These are phyloP conservation scores for Mormyrops attenuatus DNA, from an alignment of 2,797 vertebrate genomes.

Conservation along the genomic window DNA sequence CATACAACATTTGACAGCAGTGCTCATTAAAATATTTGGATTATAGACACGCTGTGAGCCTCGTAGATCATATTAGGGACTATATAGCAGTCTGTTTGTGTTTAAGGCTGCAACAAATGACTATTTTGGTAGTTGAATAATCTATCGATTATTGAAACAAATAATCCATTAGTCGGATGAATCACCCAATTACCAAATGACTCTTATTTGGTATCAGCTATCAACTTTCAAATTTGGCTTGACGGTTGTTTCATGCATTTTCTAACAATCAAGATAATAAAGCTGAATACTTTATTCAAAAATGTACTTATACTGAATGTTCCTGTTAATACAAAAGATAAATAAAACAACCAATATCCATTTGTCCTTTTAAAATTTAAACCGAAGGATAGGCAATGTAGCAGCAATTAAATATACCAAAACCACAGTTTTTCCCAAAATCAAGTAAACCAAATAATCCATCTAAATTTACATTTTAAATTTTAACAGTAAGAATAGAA, in stretches of 20 bases:
- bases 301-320: not conserved
- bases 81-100: not conserved
- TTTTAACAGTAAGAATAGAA: not conserved
- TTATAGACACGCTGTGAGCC: not conserved
- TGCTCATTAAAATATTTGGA: not conserved
- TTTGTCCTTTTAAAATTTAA: not conserved
- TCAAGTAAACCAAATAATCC: not conserved
- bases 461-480: not conserved
- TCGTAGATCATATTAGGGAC: not conserved
- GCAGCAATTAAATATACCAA: not conserved
- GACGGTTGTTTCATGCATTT: not conserved
- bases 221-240: not conserved
- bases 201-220: not conserved
- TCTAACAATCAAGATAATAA: not conserved
- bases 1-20: not conserved
- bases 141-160: not conserved
- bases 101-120: not conserved
- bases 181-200: not conserved
- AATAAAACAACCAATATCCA: not conserved
- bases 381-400: not conserved
- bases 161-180: not conserved
- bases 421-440: not conserved
- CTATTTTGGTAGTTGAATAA: not conserved
- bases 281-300: not conserved
- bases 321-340: not conserved